Evolutionary conservation across 1,140 invertebrate genomes (phyloP).

Genomic region (Meloidogyne floridensis): DNA sequence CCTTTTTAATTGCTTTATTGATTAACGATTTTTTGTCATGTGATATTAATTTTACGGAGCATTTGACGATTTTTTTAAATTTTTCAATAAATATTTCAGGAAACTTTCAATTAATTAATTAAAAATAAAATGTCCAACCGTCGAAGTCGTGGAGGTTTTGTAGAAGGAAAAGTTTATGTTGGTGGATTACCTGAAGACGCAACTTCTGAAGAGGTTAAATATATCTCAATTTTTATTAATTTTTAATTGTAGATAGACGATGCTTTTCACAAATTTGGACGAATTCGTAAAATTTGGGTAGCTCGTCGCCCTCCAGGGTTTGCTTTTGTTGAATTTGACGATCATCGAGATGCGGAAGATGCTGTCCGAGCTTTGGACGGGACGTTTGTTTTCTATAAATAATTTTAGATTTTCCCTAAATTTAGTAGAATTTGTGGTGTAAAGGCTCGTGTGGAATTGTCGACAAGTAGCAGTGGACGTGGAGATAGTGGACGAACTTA

Average conservation of each 20-base stretch:
- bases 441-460: conserved; percentile 62
- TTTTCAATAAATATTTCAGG: too few species aligned
- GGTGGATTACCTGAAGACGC: conserved; percentile 76
- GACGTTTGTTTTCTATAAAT: conserved; percentile 43
- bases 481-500: conserved; percentile 39
- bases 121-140: conserved; percentile 21
- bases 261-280: conserved; percentile 90
- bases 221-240: not conserved
- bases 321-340: conserved; percentile 94
- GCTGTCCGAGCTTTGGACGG: conserved; percentile 88
- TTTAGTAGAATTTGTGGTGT: conserved; percentile 65
- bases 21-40: too few species aligned
- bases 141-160: conserved; percentile 38
- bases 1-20: too few species aligned
- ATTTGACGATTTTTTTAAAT: too few species aligned
- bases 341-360: conserved; percentile 88
- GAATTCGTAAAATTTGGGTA: conserved; percentile 89
- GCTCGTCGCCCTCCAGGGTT: conserved; percentile 89
- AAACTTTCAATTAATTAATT: too few species aligned
- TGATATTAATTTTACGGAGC: too few species aligned
- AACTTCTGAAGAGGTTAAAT: conserved; percentile 54
- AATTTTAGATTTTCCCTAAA: not conserved
- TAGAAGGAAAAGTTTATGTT: conserved; percentile 92
- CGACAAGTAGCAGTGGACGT: conserved; percentile 51
- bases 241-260: conserved; percentile 75